Evolutionary conservation across 1,140 invertebrate species (phyloP).

Genomic region (Ylistrum balloti): DNA sequence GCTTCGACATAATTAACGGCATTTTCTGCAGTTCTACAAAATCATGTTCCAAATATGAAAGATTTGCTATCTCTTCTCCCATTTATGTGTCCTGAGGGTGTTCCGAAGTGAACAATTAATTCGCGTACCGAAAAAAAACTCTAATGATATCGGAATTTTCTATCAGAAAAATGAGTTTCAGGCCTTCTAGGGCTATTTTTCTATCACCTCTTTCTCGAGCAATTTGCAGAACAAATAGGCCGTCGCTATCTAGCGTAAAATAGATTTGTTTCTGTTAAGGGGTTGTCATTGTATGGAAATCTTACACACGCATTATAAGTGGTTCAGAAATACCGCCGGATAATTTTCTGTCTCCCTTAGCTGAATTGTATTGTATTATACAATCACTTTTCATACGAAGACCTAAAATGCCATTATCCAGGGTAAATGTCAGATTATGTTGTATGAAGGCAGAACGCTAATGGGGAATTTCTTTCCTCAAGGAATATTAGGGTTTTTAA

Average conservation of each 20-base stretch:
- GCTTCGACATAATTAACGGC: not conserved
- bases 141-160: not conserved
- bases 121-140: not conserved
- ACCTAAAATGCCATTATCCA: too few relatives aligned
- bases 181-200: not conserved
- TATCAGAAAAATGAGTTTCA: not conserved
- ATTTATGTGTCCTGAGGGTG: not conserved
- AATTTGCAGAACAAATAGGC: not conserved
- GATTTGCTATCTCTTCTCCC: not conserved
- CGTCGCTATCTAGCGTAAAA: not conserved
- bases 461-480: too few relatives aligned
- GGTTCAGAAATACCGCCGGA: not conserved
- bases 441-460: too few relatives aligned
- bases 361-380: too few relatives aligned
- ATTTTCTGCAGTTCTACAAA: not conserved
- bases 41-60: not conserved
- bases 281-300: not conserved
- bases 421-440: too few relatives aligned
- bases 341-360: too few relatives aligned
- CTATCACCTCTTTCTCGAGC: not conserved
- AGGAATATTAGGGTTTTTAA: too few relatives aligned
- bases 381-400: too few relatives aligned
- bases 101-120: not conserved
- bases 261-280: constrained; percentile 9
- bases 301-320: not conserved